phyloP scores from a whole-genome alignment of 1,140 invertebrate species.

The Trissolcus basalis region DNA sequence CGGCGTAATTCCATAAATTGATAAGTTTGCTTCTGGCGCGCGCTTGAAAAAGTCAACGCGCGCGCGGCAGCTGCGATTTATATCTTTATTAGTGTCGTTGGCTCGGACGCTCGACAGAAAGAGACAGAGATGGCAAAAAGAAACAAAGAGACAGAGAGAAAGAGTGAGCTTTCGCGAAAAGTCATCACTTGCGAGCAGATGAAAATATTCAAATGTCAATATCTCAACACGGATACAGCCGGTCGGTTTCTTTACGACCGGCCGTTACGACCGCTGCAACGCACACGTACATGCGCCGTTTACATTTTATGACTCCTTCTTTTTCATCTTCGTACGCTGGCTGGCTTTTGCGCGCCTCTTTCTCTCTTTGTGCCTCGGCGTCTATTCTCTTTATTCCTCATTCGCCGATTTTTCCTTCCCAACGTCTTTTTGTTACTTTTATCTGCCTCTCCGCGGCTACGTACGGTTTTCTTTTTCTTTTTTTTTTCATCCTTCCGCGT shows the following conservation, averaged over 20 bases:
- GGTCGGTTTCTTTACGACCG: constrained; percentile 67
- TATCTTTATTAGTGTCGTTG: constrained; percentile 59
- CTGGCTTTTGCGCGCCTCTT: constrained; percentile 34
- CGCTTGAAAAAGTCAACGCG: constrained; percentile 47
- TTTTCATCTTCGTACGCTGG: constrained; percentile 54
- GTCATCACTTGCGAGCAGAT: constrained; percentile 63
- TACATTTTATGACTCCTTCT: constrained; percentile 65
- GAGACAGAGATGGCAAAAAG: no score
- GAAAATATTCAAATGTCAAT: constrained; percentile 71
- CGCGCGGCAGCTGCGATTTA: constrained; percentile 41
- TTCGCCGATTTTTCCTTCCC: background rate
- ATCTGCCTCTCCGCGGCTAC: no score
- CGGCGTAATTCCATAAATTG: constrained; percentile 53
- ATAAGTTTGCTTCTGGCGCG: constrained; percentile 35
- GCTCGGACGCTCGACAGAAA: constrained; percentile 12
- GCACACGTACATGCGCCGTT: constrained; percentile 67
- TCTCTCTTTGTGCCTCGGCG: no score
- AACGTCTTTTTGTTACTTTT: background rate
- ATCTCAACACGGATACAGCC: constrained; percentile 60
- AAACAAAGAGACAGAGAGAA: no score
- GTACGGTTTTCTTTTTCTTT: no score
- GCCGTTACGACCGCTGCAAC: constrained; percentile 65
- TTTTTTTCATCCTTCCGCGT: no score
- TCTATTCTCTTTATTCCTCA: constrained; percentile 26
- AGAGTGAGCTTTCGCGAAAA: constrained; percentile 50